Conservation (phyloP, 2,888 invertebrate species). For the Frankliniella intonsa region DNA sequence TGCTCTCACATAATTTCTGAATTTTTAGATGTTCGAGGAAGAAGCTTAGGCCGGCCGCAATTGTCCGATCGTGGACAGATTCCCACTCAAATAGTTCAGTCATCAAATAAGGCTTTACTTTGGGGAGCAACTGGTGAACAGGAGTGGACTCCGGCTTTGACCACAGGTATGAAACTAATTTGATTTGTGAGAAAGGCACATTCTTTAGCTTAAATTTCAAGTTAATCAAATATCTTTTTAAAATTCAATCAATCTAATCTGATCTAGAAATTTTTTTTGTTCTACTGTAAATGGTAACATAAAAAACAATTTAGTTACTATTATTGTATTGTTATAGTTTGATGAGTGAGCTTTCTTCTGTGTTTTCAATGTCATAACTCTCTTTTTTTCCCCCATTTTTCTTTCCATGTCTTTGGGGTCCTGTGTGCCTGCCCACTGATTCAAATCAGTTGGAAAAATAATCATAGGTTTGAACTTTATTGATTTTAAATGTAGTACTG, state of each 20-base stretch:
- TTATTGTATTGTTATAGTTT: too few species aligned
- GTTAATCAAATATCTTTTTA: too few species aligned
- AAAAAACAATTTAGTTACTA: too few species aligned
- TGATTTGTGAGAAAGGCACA: too few species aligned
- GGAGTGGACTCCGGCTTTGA: slow-evolving; percentile 93
- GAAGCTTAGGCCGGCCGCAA: slow-evolving; percentile 38
- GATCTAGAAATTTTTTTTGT: too few species aligned
- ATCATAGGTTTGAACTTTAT: slow-evolving; percentile 50
- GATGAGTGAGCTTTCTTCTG: background rate
- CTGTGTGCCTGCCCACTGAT: slow-evolving; percentile 30
- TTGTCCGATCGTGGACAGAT: slow-evolving; percentile 28
- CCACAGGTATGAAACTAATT: slow-evolving; percentile 65
- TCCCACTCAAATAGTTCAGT: background rate
- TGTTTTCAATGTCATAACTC: slow-evolving; percentile 28
- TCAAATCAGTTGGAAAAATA: slow-evolving; percentile 48
- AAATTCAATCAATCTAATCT: too few species aligned
- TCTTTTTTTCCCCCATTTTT: slow-evolving; percentile 33
- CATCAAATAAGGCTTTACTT: slow-evolving; percentile 56
- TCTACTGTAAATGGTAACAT: too few species aligned
- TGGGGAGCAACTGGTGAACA: slow-evolving; percentile 97
- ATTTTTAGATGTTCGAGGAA: slow-evolving; percentile 45
- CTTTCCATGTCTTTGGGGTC: slow-evolving; percentile 39
- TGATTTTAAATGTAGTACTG: slow-evolving; percentile 34
- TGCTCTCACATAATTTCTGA: background rate
- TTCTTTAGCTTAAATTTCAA: too few species aligned